These are phyloP conservation scores for Smittia aterrima DNA, from an alignment of 2,888 invertebrate genomes.

Conservation along the genomic window DNA sequence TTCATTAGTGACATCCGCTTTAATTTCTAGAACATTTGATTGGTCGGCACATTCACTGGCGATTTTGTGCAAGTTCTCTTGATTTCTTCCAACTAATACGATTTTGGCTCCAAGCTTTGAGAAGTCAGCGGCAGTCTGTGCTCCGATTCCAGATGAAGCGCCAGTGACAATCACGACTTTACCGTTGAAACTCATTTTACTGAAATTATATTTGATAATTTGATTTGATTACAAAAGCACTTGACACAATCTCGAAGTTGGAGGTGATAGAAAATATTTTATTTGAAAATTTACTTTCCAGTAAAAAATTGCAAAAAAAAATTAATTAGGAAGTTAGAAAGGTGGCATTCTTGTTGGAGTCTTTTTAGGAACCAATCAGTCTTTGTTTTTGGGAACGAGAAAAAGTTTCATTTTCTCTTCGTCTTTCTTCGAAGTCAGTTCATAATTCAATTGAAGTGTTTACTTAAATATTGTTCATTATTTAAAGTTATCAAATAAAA, in stretches of 20 bases:
- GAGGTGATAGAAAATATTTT: neutral
- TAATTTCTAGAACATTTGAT: slow-evolving; percentile 20
- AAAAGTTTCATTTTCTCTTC: no score
- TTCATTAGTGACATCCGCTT: slow-evolving; percentile 26
- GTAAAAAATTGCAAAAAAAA: no score
- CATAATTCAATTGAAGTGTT: no score
- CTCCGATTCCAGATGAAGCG: slow-evolving; percentile 74
- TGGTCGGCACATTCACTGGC: slow-evolving; percentile 58
- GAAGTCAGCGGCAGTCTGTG: slow-evolving; percentile 67
- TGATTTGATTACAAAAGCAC: no score
- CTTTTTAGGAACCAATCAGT: no score
- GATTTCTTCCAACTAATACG: slow-evolving; percentile 67
- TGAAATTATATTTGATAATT: neutral
- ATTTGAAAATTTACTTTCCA: no score
- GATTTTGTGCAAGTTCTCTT: slow-evolving; percentile 64
- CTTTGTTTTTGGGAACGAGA: neutral
- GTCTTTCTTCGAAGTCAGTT: no score
- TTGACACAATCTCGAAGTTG: no score
- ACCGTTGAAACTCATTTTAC: slow-evolving; percentile 58
- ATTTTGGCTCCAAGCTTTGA: slow-evolving; percentile 64
- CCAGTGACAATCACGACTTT: slow-evolving; percentile 67
- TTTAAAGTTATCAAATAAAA: no score
- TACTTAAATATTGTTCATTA: no score
- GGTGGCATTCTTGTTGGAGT: no score
- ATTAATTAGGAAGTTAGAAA: no score